Evolutionary conservation across 2,113 vertebrate species (phyloP).

Genomic region (Neogobius melanostomus): DNA sequence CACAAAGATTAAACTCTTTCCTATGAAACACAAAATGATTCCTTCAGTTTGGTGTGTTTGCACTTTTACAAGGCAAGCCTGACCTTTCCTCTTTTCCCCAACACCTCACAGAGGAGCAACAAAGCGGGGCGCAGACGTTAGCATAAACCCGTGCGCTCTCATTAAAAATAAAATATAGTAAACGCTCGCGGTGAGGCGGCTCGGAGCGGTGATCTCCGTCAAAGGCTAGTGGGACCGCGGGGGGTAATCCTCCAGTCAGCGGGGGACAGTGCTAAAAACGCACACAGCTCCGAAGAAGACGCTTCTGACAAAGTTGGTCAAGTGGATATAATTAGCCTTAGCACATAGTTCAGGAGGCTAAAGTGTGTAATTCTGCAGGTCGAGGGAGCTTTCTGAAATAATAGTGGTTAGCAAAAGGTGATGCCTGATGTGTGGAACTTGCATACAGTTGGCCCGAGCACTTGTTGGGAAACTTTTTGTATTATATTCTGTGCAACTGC

Average conservation of each 20-base stretch:
- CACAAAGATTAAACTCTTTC: not conserved
- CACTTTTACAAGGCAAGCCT: conserved; percentile 1
- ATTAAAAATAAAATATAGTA: conserved; percentile 7
- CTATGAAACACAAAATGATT: not conserved
- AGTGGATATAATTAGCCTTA: not conserved
- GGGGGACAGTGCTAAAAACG: not conserved
- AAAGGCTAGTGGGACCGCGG: conserved; percentile 1
- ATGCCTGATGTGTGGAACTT: not conserved
- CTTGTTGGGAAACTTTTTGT: too few relatives aligned
- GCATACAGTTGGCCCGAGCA: too few relatives aligned
- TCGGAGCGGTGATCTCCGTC: not conserved
- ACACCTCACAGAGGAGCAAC: conserved; percentile 1
- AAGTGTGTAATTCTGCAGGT: not conserved
- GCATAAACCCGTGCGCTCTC: not conserved
- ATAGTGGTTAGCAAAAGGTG: not conserved
- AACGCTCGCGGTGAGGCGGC: not conserved
- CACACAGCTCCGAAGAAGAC: not conserved
- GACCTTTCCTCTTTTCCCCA: not conserved
- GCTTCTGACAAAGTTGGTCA: not conserved
- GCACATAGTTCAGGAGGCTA: not conserved
- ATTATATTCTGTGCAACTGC: too few relatives aligned
- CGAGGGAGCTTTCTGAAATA: not conserved
- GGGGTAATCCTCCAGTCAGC: conserved; percentile 9
- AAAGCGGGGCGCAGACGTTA: not conserved
- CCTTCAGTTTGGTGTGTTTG: not conserved